Evolutionary conservation across 2,888 invertebrate genomes (phyloP).

Genomic region (Machimus atricapillus): DNA sequence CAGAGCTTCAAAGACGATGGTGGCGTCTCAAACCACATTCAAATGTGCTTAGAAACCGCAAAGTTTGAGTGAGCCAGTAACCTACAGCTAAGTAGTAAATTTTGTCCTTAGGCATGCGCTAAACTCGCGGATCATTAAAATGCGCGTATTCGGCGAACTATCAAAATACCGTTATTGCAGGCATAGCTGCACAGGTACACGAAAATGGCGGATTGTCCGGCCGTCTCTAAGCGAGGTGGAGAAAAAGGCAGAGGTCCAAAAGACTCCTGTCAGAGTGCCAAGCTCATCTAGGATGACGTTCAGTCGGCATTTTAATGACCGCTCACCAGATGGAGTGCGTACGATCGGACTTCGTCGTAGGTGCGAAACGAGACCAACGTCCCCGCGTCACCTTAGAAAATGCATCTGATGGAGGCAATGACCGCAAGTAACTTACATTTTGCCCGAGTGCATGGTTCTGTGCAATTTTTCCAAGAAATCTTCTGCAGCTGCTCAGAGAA

Average conservation of each 20-base stretch:
- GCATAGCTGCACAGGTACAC: background rate
- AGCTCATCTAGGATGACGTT: background rate
- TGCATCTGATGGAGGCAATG: constrained; percentile 38
- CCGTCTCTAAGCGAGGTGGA: background rate
- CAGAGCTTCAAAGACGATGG: background rate
- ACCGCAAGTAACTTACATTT: constrained; percentile 32
- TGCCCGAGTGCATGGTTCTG: constrained; percentile 33
- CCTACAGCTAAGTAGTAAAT: background rate
- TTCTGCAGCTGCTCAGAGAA: constrained; percentile 25
- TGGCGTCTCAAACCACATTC: background rate
- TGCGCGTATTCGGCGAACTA: background rate
- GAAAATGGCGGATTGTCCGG: background rate
- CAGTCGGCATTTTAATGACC: background rate
- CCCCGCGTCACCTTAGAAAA: constrained; percentile 40
- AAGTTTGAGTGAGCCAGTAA: constrained; percentile 21
- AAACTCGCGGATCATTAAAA: constrained; percentile 2
- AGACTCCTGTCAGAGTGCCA: background rate
- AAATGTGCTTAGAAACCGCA: background rate
- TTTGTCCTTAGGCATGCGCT: constrained; percentile 16
- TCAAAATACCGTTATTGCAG: background rate
- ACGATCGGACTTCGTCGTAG: background rate
- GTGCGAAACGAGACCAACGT: constrained; percentile 30
- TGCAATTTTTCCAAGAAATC: constrained; percentile 37
- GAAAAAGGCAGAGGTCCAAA: background rate
- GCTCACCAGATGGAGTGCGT: background rate